A percentile compares a stretch with the other conserved stretches of the same genome.
Conservation (phyloP, 2,797 vertebrate species). For the Artibeus lituratus region DNA sequence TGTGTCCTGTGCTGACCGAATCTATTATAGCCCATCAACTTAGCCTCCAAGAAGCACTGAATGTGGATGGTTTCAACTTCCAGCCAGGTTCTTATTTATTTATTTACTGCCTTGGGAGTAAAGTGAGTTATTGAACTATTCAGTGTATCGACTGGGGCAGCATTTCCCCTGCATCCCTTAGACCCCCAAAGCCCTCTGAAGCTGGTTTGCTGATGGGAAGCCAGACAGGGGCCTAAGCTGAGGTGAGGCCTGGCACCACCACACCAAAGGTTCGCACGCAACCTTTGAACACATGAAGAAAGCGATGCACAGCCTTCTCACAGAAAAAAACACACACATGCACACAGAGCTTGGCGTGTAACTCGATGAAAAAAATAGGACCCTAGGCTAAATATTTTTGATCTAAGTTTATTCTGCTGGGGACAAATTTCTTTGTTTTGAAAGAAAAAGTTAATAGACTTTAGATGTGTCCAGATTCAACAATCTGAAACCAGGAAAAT, state of each 20-base stretch:
- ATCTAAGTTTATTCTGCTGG: background rate
- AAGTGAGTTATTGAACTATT: constrained; percentile 67
- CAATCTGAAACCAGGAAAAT: background rate
- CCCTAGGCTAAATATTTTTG: background rate
- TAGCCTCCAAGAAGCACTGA: constrained; percentile 70
- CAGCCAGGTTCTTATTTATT: constrained; percentile 65
- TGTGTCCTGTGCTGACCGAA: constrained; percentile 67
- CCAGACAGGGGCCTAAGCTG: background rate
- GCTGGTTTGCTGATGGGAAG: background rate
- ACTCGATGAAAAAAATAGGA: background rate
- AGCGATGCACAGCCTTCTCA: background rate
- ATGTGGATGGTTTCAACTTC: constrained; percentile 47
- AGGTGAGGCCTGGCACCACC: background rate
- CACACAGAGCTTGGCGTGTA: background rate
- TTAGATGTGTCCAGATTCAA: background rate
- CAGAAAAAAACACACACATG: background rate
- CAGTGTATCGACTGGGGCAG: constrained; percentile 30
- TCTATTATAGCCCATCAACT: constrained; percentile 78
- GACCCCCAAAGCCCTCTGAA: background rate
- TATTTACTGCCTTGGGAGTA: constrained; percentile 42
- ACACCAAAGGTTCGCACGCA: background rate
- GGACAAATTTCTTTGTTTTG: background rate
- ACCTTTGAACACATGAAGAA: background rate
- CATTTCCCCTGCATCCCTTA: background rate
- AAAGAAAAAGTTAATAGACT: background rate